Evolutionary conservation across 2,888 invertebrate species (phyloP).

Genomic region (Mesorhabditis sp.): DNA sequence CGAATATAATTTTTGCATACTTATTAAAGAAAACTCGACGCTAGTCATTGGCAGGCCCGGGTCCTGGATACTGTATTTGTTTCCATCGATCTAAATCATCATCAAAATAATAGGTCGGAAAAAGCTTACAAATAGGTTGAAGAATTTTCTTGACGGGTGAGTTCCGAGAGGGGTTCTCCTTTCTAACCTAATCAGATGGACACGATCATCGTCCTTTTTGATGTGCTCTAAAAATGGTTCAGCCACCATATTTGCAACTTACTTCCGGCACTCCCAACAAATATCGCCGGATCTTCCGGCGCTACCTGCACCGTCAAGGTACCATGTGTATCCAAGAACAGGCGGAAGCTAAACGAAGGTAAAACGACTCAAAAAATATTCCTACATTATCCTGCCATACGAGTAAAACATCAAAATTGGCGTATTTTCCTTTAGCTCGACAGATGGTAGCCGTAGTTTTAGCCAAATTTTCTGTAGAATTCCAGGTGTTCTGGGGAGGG

Average conservation of each 20-base stretch:
- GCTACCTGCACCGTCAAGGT: constrained; percentile 23
- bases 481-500: constrained; percentile 25
- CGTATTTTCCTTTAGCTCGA: constrained; percentile 17
- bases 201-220: constrained; percentile 24
- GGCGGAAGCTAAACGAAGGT: constrained; percentile 22
- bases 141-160: constrained; percentile 25
- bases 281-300: constrained; percentile 21
- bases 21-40: not conserved
- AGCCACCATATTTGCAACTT: constrained; percentile 7
- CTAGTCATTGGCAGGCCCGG: constrained; percentile 18
- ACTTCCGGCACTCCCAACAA: constrained; percentile 16
- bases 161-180: constrained; percentile 35
- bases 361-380: not conserved
- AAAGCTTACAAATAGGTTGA: constrained; percentile 26
- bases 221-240: constrained; percentile 21
- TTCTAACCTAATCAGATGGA: constrained; percentile 26
- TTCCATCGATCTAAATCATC: constrained; percentile 31
- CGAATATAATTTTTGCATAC: not conserved
- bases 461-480: constrained; percentile 30
- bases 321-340: constrained; percentile 24
- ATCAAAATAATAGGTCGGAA: not conserved
- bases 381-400: constrained; percentile 30
- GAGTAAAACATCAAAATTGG: constrained; percentile 32
- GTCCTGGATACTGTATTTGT: constrained; percentile 26
- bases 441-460: constrained; percentile 26